phyloP scores from a whole-genome alignment of 2,113 vertebrate species.

The Erythrocercus mccallii region DNA sequence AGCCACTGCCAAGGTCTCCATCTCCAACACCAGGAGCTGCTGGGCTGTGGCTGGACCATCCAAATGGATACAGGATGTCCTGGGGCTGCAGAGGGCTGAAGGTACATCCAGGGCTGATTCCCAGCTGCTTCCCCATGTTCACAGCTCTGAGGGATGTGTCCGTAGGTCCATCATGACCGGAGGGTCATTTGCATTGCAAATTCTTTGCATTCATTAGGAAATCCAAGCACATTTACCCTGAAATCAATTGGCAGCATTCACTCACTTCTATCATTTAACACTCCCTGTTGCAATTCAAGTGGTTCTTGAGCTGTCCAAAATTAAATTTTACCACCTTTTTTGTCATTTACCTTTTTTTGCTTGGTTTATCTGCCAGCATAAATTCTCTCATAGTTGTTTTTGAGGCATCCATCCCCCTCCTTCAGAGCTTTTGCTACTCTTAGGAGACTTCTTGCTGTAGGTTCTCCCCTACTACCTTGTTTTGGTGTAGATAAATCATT shows the following conservation, averaged over 20 bases:
- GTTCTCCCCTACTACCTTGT: neutral
- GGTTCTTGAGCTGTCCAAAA: neutral
- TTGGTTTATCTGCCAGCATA: neutral
- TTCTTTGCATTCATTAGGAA: neutral
- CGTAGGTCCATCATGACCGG: accelerated
- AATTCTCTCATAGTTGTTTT: neutral
- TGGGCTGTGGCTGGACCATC: neutral
- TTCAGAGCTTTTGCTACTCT: neutral
- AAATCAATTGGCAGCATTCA: neutral
- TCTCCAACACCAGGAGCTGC: accelerated
- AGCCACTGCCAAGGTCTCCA: neutral
- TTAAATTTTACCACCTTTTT: neutral
- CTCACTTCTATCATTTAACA: neutral
- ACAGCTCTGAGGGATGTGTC: neutral
- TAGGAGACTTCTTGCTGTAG: neutral
- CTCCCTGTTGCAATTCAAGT: neutral
- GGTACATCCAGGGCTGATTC: neutral
- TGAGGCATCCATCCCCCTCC: neutral
- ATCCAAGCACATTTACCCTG: neutral
- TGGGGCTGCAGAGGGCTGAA: neutral
- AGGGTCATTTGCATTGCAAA: neutral
- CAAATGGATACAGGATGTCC: accelerated
- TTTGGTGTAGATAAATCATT: neutral
- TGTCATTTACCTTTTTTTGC: neutral
- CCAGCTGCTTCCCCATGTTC: accelerated